phyloP scores from a whole-genome alignment of 1,140 invertebrate genomes.

The Papilio helenus region DNA sequence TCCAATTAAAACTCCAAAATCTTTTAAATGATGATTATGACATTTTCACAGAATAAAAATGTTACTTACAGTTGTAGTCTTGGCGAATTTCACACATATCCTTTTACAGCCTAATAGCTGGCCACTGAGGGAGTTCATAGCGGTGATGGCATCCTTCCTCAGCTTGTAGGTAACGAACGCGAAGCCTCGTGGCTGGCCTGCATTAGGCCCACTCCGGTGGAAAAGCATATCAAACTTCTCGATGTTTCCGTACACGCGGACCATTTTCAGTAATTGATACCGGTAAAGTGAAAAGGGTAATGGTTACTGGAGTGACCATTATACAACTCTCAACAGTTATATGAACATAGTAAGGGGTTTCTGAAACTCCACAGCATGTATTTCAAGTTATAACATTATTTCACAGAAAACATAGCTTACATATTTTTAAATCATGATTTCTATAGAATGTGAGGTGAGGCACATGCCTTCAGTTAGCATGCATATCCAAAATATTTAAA shows the following conservation, averaged over 20 bases:
- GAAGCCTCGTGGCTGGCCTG: constrained; percentile 95
- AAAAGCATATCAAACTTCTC: constrained; percentile 97
- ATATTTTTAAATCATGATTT: too few relatives aligned
- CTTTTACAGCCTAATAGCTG: constrained; percentile 88
- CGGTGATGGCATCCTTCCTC: constrained; percentile 86
- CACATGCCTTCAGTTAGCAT: too few relatives aligned
- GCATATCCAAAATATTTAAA: too few relatives aligned
- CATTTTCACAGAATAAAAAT: background rate
- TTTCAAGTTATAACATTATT: too few relatives aligned
- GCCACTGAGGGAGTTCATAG: constrained; percentile 89
- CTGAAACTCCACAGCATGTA: too few relatives aligned
- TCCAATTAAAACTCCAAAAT: too few relatives aligned
- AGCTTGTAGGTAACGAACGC: constrained; percentile 94
- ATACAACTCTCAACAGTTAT: background rate
- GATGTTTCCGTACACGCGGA: constrained; percentile 95
- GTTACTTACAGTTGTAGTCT: constrained; percentile 81
- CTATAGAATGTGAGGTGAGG: too few relatives aligned
- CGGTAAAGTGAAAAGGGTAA: constrained; percentile 85
- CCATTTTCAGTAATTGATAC: constrained; percentile 96
- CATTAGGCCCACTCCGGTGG: constrained; percentile 93
- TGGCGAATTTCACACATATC: constrained; percentile 92
- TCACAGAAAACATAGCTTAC: too few relatives aligned
- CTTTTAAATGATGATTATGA: too few relatives aligned
- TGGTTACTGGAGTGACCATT: constrained; percentile 56
- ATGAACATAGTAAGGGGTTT: background rate